Evolutionary conservation across 2,113 vertebrate species (phyloP), one percentile per base, ranked within the genome.

Genomic region (Corythaeola cristata): DNA sequence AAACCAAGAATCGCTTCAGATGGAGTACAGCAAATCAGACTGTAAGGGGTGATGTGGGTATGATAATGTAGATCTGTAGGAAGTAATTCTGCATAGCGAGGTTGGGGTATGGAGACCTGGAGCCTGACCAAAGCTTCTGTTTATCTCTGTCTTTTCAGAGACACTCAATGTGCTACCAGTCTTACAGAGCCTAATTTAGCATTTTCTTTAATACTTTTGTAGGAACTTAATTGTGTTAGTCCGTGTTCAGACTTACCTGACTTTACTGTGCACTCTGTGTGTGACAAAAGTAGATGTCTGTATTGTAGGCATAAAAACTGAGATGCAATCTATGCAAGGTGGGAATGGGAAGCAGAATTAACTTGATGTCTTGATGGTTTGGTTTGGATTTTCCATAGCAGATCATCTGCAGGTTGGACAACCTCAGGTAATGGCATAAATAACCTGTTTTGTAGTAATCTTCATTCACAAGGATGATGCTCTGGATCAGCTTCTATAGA

Each of bases 1-100:
- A 71, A 86, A 32, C 12, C 21, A 49, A 52, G 37, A 56, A 24
- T 32, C 9, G 20, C 28, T 77, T 58, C 33, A 64, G 35, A 23
- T 50, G 19, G 45, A 44, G 19, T 11, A 30, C 37, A 50, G 14
- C 17, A 82, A 77, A 49, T 53, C 24, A 41, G 15, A 28, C 11
- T 0, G 0, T 50, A 12, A 78, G 15, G 18, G 15, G 14, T 56
- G 53, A 45, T 0, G 1, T 45, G n/a, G 15, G 14, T 49, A 9
- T 73, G 50, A 20, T 49, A 53, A 39, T 19, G 21, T 22, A 47
- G 6, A 49, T 69, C 32, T 55, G 11, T 27, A 69, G 66, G 16
- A 58, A 45, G 8, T 58, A 27, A 7, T 58, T 60, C 59, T 85
- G 56, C 23, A 15, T 32, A 30, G 56, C 17, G 37, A 47, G 41